Evolutionary conservation across 2,113 vertebrate species (phyloP).

Genomic region (Prunella fulvescens): DNA sequence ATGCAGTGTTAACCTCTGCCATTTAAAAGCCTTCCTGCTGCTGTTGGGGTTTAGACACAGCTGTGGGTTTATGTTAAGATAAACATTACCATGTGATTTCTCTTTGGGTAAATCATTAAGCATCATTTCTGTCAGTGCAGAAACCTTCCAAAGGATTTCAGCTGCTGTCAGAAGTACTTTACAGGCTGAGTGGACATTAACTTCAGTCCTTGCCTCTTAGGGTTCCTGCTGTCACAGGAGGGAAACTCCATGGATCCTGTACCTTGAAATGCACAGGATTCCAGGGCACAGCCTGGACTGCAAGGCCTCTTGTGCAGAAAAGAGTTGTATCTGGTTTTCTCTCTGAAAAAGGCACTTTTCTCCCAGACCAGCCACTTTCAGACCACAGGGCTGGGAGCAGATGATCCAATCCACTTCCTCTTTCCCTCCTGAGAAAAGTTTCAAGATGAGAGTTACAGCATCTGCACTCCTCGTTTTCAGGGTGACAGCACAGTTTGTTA

Average conservation of each 20-base stretch:
- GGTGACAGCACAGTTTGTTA: background rate
- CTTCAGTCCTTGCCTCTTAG: background rate
- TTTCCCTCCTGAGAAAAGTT: background rate
- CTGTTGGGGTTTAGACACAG: background rate
- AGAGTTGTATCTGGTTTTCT: background rate
- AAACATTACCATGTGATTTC: background rate
- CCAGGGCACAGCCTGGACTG: background rate
- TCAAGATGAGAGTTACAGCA: background rate
- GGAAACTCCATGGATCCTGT: fast-evolving
- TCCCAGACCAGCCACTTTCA: background rate
- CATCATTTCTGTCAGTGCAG: background rate
- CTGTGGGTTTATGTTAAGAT: background rate
- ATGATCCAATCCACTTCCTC: background rate
- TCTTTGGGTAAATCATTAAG: background rate
- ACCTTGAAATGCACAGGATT: fast-evolving
- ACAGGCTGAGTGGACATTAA: background rate
- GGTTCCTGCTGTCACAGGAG: background rate
- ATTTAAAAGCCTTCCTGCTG: background rate
- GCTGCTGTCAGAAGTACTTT: background rate
- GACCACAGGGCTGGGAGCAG: background rate
- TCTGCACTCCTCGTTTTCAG: background rate
- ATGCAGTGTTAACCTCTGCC: background rate
- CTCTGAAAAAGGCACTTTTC: background rate
- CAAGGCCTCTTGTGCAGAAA: fast-evolving
- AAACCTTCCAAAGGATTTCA: background rate